Conservation (phyloP, 2,113 vertebrate genomes). For the Cebus imitator region DNA sequence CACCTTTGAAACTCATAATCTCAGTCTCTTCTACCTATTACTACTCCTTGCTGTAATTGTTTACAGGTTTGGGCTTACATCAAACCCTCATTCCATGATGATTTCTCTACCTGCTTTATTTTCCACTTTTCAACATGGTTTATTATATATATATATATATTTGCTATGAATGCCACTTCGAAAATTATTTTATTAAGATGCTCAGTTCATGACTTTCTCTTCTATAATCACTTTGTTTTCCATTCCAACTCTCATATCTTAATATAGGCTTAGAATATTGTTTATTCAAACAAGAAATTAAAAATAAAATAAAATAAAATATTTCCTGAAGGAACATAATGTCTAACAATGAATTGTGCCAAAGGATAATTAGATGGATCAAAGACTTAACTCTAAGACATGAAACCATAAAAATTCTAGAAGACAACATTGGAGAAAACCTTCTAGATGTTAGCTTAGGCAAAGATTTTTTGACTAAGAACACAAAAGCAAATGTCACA, state of each 20-base stretch:
- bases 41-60: background rate
- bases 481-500: too few relatives aligned
- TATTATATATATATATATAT: background rate
- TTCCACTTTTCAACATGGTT: background rate
- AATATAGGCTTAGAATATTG: background rate
- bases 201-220: background rate
- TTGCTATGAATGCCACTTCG: background rate
- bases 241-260: background rate
- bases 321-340: too few relatives aligned
- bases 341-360: too few relatives aligned
- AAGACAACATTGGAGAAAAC: too few relatives aligned
- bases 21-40: background rate
- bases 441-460: too few relatives aligned
- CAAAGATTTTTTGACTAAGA: too few relatives aligned
- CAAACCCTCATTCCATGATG: background rate
- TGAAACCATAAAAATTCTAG: too few relatives aligned
- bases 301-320: too few relatives aligned
- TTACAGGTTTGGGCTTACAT: background rate
- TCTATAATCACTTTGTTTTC: background rate
- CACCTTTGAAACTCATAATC: background rate
- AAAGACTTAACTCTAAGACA: too few relatives aligned
- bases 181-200: background rate
- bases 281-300: too few relatives aligned
- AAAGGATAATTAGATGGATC: too few relatives aligned
- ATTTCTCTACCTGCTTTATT: background rate